These are phyloP conservation scores for Vanessa atalanta DNA, from an alignment of 1,140 invertebrate species.

Conservation along the genomic window DNA sequence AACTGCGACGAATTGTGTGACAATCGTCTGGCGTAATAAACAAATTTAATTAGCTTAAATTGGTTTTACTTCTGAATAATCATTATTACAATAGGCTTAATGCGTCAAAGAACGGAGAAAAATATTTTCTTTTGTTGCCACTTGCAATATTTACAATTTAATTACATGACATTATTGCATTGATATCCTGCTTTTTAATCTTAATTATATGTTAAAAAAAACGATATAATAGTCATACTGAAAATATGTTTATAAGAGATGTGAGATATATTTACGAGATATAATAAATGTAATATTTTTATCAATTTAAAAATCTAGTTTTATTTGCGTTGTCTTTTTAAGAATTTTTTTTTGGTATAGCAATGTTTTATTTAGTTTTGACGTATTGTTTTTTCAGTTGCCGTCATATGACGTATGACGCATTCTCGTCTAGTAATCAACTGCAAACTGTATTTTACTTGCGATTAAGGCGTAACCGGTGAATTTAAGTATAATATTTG, in stretches of 20 bases:
- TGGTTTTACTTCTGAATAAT: slow-evolving; percentile 46
- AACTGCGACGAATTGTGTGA: slow-evolving; percentile 1
- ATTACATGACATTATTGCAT: not conserved
- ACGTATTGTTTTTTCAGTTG: slow-evolving; percentile 23
- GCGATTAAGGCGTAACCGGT: slow-evolving; percentile 49
- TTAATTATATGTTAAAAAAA: too few species aligned
- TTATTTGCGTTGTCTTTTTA: too few species aligned
- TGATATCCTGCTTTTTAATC: too few species aligned
- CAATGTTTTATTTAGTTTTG: not conserved
- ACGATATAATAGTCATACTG: too few species aligned
- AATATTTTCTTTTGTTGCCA: slow-evolving; percentile 16
- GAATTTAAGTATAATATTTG: slow-evolving; percentile 43
- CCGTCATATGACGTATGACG: slow-evolving; percentile 71
- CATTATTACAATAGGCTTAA: slow-evolving; percentile 40
- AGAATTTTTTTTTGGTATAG: not conserved
- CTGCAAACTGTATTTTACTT: slow-evolving; percentile 43
- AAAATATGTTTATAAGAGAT: too few species aligned
- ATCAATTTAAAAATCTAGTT: too few species aligned
- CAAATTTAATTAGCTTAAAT: slow-evolving; percentile 63
- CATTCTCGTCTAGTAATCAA: slow-evolving; percentile 43
- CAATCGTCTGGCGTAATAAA: slow-evolving; percentile 34
- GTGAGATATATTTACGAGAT: too few species aligned
- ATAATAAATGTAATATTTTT: too few species aligned
- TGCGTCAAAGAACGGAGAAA: slow-evolving; percentile 25
- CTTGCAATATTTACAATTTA: slow-evolving; percentile 10